These are phyloP conservation scores for Hylia prasina DNA, from an alignment of 2,113 vertebrate genomes.

Conservation along the genomic window DNA sequence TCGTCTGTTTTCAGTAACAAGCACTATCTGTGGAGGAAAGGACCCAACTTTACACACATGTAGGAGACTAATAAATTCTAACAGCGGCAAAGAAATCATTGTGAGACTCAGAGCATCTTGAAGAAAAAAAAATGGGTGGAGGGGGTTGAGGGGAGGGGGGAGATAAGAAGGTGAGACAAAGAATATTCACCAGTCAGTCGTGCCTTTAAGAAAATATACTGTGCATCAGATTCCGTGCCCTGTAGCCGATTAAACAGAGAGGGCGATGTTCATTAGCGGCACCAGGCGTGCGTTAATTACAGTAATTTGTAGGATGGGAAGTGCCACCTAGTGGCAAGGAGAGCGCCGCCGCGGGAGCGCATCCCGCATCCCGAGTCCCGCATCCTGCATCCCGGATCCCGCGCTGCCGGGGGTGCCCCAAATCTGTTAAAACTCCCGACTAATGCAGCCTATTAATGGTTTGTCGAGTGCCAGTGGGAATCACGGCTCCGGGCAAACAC, in stretches of 20 bases:
- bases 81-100: background rate
- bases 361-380: background rate
- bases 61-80: background rate
- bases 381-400: background rate
- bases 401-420: background rate
- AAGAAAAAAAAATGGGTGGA: no score
- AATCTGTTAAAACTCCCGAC: background rate
- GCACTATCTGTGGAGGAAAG: background rate
- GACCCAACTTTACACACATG: background rate
- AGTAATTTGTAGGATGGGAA: conserved; percentile 29
- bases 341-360: background rate
- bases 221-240: background rate
- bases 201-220: background rate
- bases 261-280: background rate
- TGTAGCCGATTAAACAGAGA: background rate
- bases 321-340: conserved; percentile 56
- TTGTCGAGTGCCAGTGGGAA: background rate
- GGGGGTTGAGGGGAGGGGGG: rapidly evolving
- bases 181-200: background rate
- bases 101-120: background rate
- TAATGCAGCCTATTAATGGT: background rate
- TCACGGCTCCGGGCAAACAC: background rate
- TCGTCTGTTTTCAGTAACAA: background rate
- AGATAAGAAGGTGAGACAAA: background rate
- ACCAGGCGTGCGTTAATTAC: background rate